Percentiles rank a stretch among this genome's conserved stretches.
These are phyloP conservation scores for Leucoraja ocellata DNA, from an alignment of 2,797 vertebrate species.

Conservation along the genomic window DNA sequence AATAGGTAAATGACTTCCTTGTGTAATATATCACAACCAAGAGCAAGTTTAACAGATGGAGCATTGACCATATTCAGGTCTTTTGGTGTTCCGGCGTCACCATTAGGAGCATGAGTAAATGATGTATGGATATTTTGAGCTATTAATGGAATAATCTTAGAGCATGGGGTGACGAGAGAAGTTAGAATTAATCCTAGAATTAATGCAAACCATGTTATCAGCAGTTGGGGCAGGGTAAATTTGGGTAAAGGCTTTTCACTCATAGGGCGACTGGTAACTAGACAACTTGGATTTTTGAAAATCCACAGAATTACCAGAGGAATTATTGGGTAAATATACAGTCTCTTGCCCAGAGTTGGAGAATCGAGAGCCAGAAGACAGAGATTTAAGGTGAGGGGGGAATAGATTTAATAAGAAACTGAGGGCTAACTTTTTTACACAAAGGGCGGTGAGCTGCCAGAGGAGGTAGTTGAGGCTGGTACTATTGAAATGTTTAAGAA, in stretches of 20 bases:
- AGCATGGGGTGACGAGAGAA: background rate
- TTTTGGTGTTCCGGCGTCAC: background rate
- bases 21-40: no score
- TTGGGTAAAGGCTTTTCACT: background rate
- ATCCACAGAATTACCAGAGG: background rate
- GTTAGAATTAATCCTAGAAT: background rate
- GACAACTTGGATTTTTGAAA: background rate
- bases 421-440: no score
- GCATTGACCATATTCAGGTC: background rate
- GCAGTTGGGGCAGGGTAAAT: background rate
- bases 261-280: no score
- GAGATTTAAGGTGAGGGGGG: no score
- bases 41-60: background rate
- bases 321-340: no score
- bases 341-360: no score
- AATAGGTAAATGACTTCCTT: background rate
- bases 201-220: background rate
- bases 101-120: background rate
- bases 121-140: background rate
- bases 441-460: no score
- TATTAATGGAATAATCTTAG: background rate
- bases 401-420: no score
- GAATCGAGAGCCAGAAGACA: no score
- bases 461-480: no score
- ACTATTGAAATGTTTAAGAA: no score